Base-by-base conservation (phyloP, 2,797 vertebrate species). In the Chelidonichthys spinosus region DNA sequence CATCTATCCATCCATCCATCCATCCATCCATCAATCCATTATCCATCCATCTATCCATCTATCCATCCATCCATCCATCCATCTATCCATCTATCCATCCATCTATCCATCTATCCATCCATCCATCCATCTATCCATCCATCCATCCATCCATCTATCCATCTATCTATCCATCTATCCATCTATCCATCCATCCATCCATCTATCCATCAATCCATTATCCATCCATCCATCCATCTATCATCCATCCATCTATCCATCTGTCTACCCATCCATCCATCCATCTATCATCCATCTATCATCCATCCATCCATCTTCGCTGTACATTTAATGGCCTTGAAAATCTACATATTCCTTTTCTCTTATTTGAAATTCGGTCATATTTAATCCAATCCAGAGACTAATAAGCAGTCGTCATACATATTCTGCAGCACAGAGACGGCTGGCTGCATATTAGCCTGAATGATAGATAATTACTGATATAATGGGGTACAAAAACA, bases 381-480 rank as follows among this genome's bases (percentile, higher is more conserved):
- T 59, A 80, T 77, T 74, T 55, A 88, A 90, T 91, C 66, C 75
- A 87, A 77, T 91, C 82, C 80, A 77, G 44, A 80, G 73, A 74
- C 89, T 90, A 86, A 92, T 91, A 88, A 89, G 75, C 88, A 79
- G 65, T 73, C 33, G 79, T 89, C 88, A 89, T 63, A 76, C 73
- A 81, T 73, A 87, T 91, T 92, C 70, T 79, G 79, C 72, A 63
- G 82, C 74, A 87, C 74, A 84, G 85, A 90, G 76, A 89, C 11
- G 61, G 76, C 76, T 82, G 80, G 73, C 77, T 82, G 85, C 53
- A 35, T 79, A 83, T 88, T 88, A 87, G 56, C 74, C 80, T 49
- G 61, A 83, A 89, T 87, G 85, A 90, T 74, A 54, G 84, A 90
- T 91, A 92, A 90, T 92, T 87, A 91, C 73, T 66, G 53, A 85